Evolutionary conservation across 2,888 invertebrate species (phyloP), one percentile per base, ranked within the genome.

Genomic region (Himalopsyche anomala): DNA sequence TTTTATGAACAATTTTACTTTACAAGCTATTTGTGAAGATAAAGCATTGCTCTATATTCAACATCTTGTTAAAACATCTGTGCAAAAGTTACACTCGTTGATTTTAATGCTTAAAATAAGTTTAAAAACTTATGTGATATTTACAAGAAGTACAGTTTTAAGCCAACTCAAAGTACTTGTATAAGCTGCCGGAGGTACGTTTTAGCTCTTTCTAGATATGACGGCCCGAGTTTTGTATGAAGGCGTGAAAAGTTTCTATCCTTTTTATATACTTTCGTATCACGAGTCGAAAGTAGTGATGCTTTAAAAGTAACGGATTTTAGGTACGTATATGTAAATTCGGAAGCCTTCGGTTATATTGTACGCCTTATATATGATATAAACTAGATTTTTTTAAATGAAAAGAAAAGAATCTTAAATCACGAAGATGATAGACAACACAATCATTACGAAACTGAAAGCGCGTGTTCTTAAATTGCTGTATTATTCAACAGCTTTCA

Each of bases 71-170:
- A 2, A 51, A 51, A 51, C 15, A 5, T 51, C 3, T 51, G 51
- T 15, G 12, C 3, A 15, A 51, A 51, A 62, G 11, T 62, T 19
- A 8, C 62, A n/a, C 8, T 11, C 19, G 62, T 62, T 62, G 62
- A 62, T 62, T 19, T 62, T 62, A 62, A 62, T 62, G 62, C 62
- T 62, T 19, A 62, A 62, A 19, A 19, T 11, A 62, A 62, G 62
- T 19, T 62, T 9, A 4, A 62, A 62, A 62, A 19, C 62, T 19
- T 62, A 56, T 56, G 8, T 19, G 19, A 19, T 62, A 62, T 62
- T n/a, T 28, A 62, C 51, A 62, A 62, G 62, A 19, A 62, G 8
- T 62, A 62, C 28, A 62, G 19, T 6, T 62, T 62, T 62, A 19
- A 19, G 19, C 19, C 62, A 62, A 19, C 28, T 62, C 62, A 28